Evolutionary conservation across 2,888 invertebrate species (phyloP).

Genomic region (Nomada ruficornis): DNA sequence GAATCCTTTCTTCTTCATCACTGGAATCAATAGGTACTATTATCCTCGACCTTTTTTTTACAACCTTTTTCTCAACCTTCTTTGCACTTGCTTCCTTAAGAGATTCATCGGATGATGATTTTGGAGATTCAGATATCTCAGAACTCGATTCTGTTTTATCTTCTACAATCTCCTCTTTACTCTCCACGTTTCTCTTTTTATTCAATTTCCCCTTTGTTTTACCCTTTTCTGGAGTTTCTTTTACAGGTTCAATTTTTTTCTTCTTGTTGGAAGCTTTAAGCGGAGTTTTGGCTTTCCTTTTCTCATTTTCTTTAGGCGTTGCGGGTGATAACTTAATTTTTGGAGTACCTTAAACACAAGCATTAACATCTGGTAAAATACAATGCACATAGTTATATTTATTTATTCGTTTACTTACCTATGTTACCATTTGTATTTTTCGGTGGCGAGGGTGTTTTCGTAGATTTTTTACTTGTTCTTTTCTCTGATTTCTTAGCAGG

Average conservation of each 20-base stretch:
- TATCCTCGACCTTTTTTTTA: conserved; percentile 73
- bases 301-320: conserved; percentile 38
- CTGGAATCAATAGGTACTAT: conserved; percentile 74
- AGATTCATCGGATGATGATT: conserved; percentile 22
- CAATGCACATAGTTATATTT: neutral
- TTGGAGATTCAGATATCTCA: conserved; percentile 14
- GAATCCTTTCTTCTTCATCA: conserved; percentile 79
- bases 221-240: conserved; percentile 23
- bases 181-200: neutral
- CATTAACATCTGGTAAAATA: neutral
- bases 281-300: conserved; percentile 47
- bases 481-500: conserved; percentile 64
- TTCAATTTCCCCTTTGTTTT: conserved; percentile 38
- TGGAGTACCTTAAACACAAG: conserved; percentile 42
- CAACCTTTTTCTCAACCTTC: conserved; percentile 37
- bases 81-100: conserved; percentile 19
- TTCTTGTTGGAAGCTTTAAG: conserved; percentile 32
- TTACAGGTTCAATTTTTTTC: conserved; percentile 36
- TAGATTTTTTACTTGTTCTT: conserved; percentile 31
- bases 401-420: conserved; percentile 6
- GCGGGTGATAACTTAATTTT: conserved; percentile 44
- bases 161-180: conserved; percentile 32
- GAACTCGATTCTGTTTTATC: conserved; percentile 63
- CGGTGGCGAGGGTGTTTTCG: conserved; percentile 35
- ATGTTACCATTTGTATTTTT: conserved; percentile 50